phyloP scores from a whole-genome alignment of 2,888 invertebrate species.

The Parelbella ahira region DNA sequence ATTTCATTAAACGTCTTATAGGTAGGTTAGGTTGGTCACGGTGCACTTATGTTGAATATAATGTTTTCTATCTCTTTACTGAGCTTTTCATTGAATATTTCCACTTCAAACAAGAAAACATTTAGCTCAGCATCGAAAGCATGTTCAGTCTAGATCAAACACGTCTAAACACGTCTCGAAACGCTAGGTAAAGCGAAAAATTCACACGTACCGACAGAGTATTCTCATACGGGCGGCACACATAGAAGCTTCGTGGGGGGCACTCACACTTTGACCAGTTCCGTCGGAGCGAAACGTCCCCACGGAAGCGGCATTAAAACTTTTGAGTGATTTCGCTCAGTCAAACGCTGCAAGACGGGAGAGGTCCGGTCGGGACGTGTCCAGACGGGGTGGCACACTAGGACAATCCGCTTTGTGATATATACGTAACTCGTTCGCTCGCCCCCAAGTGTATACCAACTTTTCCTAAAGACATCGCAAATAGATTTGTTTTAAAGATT shows the following conservation, averaged over 20 bases:
- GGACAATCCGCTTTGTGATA: constrained; percentile 26
- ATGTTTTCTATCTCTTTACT: too few species aligned
- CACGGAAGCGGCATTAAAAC: constrained; percentile 77
- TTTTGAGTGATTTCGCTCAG: constrained; percentile 79
- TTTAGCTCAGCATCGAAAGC: constrained; percentile 26
- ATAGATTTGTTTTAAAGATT: constrained; percentile 26
- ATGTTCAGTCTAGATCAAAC: constrained; percentile 26
- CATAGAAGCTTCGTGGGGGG: constrained; percentile 23
- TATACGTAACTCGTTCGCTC: constrained; percentile 23
- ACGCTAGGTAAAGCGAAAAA: constrained; percentile 26
- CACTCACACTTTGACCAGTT: constrained; percentile 39
- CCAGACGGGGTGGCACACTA: constrained; percentile 34
- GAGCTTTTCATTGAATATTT: constrained; percentile 26
- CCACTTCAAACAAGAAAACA: constrained; percentile 25
- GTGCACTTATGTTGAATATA: too few species aligned
- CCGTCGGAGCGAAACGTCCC: constrained; percentile 43
- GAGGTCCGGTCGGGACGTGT: constrained; percentile 46
- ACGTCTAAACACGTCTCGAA: constrained; percentile 26
- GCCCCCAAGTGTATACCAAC: constrained; percentile 21
- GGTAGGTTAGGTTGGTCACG: too few species aligned
- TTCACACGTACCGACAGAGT: constrained; percentile 18
- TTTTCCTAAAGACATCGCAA: constrained; percentile 26
- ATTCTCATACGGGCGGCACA: constrained; percentile 33
- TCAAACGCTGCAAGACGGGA: constrained; percentile 73
- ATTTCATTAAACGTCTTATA: too few species aligned